Evolutionary conservation across 2,797 vertebrate genomes (phyloP).

Genomic region (Thalassophryne amazonica): DNA sequence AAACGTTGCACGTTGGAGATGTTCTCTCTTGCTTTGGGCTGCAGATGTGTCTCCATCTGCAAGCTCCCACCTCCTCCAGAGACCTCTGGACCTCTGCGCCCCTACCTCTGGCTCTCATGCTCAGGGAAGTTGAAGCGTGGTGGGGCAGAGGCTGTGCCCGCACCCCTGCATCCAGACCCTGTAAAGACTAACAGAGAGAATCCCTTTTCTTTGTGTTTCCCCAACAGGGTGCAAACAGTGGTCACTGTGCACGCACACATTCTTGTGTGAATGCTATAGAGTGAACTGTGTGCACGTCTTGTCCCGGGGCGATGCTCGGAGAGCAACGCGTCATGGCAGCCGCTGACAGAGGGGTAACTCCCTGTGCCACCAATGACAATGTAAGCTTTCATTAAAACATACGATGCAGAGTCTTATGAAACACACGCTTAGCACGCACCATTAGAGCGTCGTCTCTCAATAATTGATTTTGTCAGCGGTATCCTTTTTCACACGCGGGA

Average conservation of each 20-base stretch:
- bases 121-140: slow-evolving; percentile 33
- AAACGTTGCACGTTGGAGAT: slow-evolving; percentile 67
- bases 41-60: slow-evolving; percentile 54
- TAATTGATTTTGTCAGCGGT: slow-evolving; percentile 98
- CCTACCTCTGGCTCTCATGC: slow-evolving; percentile 16
- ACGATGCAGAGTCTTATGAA: slow-evolving; percentile 89
- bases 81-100: slow-evolving; percentile 34
- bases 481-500: slow-evolving; percentile 89
- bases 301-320: slow-evolving; percentile 1
- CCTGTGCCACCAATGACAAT: slow-evolving; percentile 80
- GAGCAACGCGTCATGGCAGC: too few relatives aligned
- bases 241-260: slow-evolving; percentile 16
- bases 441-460: slow-evolving; percentile 93
- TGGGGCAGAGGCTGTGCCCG: slow-evolving; percentile 36
- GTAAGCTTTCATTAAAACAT: slow-evolving; percentile 87
- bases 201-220: slow-evolving; percentile 32
- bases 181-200: slow-evolving; percentile 48
- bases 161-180: slow-evolving; percentile 13
- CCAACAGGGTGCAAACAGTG: slow-evolving; percentile 18
- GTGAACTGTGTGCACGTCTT: slow-evolving; percentile 3
- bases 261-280: slow-evolving; percentile 6
- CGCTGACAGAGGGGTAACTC: slow-evolving; percentile 48
- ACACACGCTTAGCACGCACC: slow-evolving; percentile 93
- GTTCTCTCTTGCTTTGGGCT: slow-evolving; percentile 33
- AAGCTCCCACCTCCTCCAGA: background rate